Base-by-base conservation (phyloP, 2,888 invertebrate species). In the Julus scanicus region DNA sequence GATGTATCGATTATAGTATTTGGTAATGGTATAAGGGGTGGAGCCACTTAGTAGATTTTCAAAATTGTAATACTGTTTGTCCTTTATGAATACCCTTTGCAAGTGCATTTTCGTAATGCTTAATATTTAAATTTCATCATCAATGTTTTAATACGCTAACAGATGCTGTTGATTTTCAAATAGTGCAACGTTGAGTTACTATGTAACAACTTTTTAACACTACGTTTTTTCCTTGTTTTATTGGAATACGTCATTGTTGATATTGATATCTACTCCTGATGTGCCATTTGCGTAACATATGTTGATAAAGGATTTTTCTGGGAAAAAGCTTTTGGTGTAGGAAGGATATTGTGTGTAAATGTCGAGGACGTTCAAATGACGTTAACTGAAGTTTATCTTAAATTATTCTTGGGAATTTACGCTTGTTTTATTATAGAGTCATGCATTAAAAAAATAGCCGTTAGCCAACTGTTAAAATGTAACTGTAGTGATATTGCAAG, bases 281-380 rank as follows among this genome's bases (percentile, higher is more conserved):
- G 71, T 71, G 71, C 20, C 71, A 71, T 29, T 20, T 29, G 71
- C 6, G 20, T 71, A 71, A 29, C 20, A 3, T n/a, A n/a, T 8
- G 20, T 71, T 71, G 29, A 29, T 71, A 8, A 71, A 71, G 20
- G 8, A n/a, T n/a, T 71, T n/a, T 71, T 71, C 71, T 20, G 20
- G 20, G 71, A 71, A 71, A 71, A 20, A 71, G n/a, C 20, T 8
- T n/a, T 71, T 3, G 9, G 29, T 20, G 29, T 71, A 71, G 20
- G 71, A n/a, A 53, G 6, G 53, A 53, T 53, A 5, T n/a, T n/a
- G 71, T 71, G 20, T 71, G n/a, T 71, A 71, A 71, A 71, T 20
- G 71, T 71, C 71, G 71, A 71, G 71, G 71, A 71, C 71, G 71
- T 71, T 20, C 71, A n/a, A 71, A 71, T 71, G 20, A 71, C 71